Base-by-base conservation (phyloP, 2,888 invertebrate genomes). In the Lydus trimaculatus region DNA sequence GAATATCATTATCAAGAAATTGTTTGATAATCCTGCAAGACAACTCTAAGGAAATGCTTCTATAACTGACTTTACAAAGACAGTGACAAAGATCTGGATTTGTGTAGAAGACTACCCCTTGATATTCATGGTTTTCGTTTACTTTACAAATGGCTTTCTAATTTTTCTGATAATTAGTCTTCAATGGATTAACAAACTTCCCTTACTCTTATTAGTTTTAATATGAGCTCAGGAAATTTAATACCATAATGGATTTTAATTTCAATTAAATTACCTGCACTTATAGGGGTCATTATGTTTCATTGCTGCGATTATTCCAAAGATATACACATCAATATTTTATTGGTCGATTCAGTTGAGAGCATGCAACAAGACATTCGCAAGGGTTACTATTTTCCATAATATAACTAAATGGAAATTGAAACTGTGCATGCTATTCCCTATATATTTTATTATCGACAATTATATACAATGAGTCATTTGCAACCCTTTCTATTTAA, bases 401-500 rank as follows among this genome's bases (percentile, higher is more conserved):
- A 20, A n/a, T 48, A 9, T 20, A 48, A 48, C 9, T 20, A 11
- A 48, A 20, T 20, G 17, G 20, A 48, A 48, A 48, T 48, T 20
- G 48, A 20, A 48, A 48, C 9, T 48, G 48, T 48, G 11, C 48
- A 48, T 48, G 48, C 48, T 20, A 48, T 11, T 4, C 20, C 17
- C 48, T 11, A 20, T 20, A 48, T 48, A 48, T 48, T 48, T 48
- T 48, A 48, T 17, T 48, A 48, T 48, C 48, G 48, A 48, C 48
- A 48, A 48, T 48, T 48, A 48, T 17, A 20, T 48, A 48, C 9
- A 48, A 48, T 48, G 48, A 48, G 48, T 48, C 48, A 48, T 48
- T 43, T 48, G 3, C 20, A 20, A 11, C 48, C 48, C 20, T 48
- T 20, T 11, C 0, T 20, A 9, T 48, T 20, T 20, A 48, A 48